Base-by-base conservation (phyloP, 2,113 vertebrate genomes). In the Brachionichthys hirsutus region DNA sequence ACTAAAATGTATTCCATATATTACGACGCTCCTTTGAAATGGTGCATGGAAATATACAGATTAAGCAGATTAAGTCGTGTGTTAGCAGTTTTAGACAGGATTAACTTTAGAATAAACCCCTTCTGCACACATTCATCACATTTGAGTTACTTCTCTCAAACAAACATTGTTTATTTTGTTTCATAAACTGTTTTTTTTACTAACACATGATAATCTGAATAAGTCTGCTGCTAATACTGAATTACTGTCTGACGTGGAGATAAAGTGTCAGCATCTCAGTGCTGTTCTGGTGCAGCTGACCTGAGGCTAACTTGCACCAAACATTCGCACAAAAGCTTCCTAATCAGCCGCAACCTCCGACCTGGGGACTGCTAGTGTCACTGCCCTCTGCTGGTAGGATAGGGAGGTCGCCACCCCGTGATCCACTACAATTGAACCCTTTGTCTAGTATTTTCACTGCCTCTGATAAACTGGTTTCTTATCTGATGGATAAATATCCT, bases 331-430 rank as follows among this genome's bases (percentile, higher is more conserved):
- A 59, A 53, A 46, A 77, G 63, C 73, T 79, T 81, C 61, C 78
- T 68, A 48, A 66, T 55, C 80, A 78, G 83, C 73, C 10, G 36
- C 62, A 60, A 45, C 65, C 81, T 67, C 80, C 73, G 77, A 83
- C 71, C n/a, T 68, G 71, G 70, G 59, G 73, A 60, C 64, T 49
- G 77, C 44, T 67, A 63, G 72, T 54, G 64, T 78, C 84, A 82
- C 84, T 88, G 84, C 80, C 87, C 43, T 50, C 75, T 86, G 78
- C 80, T 88, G 87, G 81, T 80, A 83, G 80, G 78, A 82, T 82
- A 65, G 75, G 54, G 73, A 81, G 70, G 51, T 50, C 54, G 60
- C 77, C 38, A 19, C 20, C 18, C 47, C 41, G 19, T 45, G 4
- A 54, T 42, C 41, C 34, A 19, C 16, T 34, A 30, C 24, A 24